These are phyloP conservation scores for Nasonia vitripennis DNA, from an alignment of 1,140 invertebrate genomes.

Conservation along the genomic window DNA sequence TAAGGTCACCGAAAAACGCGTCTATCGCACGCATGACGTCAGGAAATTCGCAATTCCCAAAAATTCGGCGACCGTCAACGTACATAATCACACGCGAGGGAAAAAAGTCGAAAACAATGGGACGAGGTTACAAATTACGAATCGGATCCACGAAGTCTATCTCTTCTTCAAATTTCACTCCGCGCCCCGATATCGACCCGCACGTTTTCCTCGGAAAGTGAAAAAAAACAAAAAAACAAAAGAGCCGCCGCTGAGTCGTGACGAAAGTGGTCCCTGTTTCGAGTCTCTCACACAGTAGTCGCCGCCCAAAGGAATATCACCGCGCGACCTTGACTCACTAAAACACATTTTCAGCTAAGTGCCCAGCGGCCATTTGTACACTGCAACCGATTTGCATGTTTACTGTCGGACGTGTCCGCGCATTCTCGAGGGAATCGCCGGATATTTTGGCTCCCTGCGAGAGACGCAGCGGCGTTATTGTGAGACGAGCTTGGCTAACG, in stretches of 20 bases:
- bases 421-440: neutral
- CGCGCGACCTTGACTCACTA: constrained; percentile 49
- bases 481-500: neutral
- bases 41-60: constrained; percentile 21
- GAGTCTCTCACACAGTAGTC: neutral
- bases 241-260: neutral
- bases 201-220: neutral
- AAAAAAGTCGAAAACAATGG: constrained; percentile 31
- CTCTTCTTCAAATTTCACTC: neutral
- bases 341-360: constrained; percentile 49
- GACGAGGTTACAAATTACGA: neutral
- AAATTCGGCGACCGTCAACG: neutral
- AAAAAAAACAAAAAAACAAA: neutral
- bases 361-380: neutral
- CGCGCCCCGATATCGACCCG: neutral
- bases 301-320: neutral
- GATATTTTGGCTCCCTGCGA: neutral
- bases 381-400: constrained; percentile 42
- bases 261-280: neutral
- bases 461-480: neutral
- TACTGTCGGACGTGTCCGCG: constrained; percentile 22
- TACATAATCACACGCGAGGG: neutral
- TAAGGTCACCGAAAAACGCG: constrained; percentile 15
- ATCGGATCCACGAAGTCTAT: neutral
- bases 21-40: constrained; percentile 14